phyloP scores from a whole-genome alignment of 2,113 vertebrate species.

The Vulpes lagopus region DNA sequence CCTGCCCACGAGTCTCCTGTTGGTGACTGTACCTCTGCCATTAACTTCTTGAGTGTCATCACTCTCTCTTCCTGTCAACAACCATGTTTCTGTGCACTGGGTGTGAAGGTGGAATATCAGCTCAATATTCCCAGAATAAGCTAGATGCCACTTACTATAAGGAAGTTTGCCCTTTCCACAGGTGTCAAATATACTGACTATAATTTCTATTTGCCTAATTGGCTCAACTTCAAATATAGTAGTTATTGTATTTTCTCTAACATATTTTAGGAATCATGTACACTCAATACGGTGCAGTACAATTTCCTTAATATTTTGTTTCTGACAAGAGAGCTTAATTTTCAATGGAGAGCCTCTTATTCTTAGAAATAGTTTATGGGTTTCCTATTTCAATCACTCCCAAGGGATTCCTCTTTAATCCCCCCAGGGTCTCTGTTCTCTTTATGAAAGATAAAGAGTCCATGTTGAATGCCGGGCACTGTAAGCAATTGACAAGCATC shows the following conservation, averaged over 20 bases:
- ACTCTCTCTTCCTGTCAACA: not conserved
- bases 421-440: not conserved
- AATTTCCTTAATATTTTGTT: slow-evolving; percentile 50
- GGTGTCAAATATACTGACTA: not conserved
- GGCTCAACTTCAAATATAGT: not conserved
- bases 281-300: not conserved
- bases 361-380: not conserved
- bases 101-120: fast-evolving
- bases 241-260: not conserved
- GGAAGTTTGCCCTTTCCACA: not conserved
- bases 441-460: not conserved
- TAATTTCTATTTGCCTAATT: not conserved
- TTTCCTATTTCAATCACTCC: slow-evolving; percentile 15
- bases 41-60: not conserved
- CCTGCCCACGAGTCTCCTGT: fast-evolving
- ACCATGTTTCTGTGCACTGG: not conserved
- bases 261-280: not conserved
- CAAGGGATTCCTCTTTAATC: not conserved
- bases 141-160: not conserved
- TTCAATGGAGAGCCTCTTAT: not conserved
- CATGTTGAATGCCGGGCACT: not conserved
- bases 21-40: not conserved
- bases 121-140: not conserved
- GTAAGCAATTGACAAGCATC: not conserved
- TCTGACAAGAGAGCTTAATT: slow-evolving; percentile 20